Evolutionary conservation across 2,113 vertebrate genomes (phyloP).

Genomic region (Platysternon megacephalum): DNA sequence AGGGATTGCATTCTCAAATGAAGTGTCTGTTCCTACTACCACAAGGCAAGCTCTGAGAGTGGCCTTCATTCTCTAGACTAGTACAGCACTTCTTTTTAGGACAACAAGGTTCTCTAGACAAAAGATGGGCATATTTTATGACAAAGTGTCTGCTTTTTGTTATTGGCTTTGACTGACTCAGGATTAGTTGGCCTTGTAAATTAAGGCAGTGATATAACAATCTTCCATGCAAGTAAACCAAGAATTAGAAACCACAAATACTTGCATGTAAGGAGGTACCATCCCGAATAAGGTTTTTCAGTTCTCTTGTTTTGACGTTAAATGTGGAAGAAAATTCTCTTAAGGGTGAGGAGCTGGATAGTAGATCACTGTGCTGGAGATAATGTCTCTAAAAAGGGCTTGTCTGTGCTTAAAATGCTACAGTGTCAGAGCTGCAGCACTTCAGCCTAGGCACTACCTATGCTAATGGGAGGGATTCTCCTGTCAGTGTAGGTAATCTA

Average conservation of each 20-base stretch:
- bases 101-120: neutral
- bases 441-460: neutral
- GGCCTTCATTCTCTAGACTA: neutral
- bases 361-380: accelerated
- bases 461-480: neutral
- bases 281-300: neutral
- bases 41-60: accelerated
- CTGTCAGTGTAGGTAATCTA: too few relatives aligned
- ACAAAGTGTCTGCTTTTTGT: accelerated
- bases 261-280: neutral
- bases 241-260: accelerated
- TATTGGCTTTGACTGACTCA: accelerated
- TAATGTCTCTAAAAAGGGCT: neutral
- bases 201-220: neutral
- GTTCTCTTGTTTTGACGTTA: accelerated
- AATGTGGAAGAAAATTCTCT: neutral
- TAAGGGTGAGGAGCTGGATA: neutral
- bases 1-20: neutral
- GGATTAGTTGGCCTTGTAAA: neutral
- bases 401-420: neutral
- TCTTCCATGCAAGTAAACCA: accelerated
- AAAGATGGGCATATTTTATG: neutral
- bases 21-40: neutral
- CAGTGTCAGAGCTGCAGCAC: neutral
- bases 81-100: accelerated